Evolutionary conservation across 2,888 invertebrate species (phyloP).

Genomic region (Diplazon laetatorius): DNA sequence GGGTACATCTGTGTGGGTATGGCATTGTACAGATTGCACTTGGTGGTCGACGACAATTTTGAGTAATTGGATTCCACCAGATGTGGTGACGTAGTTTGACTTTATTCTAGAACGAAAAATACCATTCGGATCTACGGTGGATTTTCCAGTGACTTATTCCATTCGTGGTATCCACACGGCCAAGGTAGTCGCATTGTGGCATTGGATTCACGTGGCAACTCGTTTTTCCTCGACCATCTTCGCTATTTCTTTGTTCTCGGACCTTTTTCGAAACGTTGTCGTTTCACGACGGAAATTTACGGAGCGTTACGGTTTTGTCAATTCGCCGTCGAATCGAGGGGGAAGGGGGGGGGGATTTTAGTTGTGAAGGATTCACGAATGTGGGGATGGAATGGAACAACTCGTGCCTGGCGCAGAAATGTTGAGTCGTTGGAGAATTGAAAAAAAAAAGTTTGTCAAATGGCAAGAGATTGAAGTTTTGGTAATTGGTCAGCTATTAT

Average conservation of each 20-base stretch:
- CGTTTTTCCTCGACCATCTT: not conserved
- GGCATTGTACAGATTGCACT: constrained; percentile 40
- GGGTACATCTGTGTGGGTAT: constrained; percentile 13
- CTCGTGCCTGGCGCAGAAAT: too few relatives aligned
- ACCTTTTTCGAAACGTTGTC: not conserved
- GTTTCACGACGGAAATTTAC: not conserved
- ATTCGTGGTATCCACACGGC: not conserved
- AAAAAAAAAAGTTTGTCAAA: too few relatives aligned
- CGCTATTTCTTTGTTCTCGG: not conserved
- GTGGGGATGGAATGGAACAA: not conserved
- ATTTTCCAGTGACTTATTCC: constrained; percentile 9
- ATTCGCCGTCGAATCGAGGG: too few relatives aligned
- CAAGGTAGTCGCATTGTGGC: not conserved
- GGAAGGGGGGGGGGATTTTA: not conserved
- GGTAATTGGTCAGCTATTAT: too few relatives aligned
- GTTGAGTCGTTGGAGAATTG: too few relatives aligned
- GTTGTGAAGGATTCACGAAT: not conserved
- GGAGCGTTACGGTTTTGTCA: not conserved
- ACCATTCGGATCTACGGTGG: not conserved
- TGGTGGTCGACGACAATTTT: constrained; percentile 63
- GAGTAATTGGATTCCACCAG: constrained; percentile 65
- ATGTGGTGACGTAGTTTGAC: constrained; percentile 47
- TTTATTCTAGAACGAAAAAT: constrained; percentile 26
- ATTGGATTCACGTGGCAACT: not conserved
- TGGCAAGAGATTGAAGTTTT: too few relatives aligned